Conservation (phyloP, 2,797 vertebrate species). For the Crax fasciolata region DNA sequence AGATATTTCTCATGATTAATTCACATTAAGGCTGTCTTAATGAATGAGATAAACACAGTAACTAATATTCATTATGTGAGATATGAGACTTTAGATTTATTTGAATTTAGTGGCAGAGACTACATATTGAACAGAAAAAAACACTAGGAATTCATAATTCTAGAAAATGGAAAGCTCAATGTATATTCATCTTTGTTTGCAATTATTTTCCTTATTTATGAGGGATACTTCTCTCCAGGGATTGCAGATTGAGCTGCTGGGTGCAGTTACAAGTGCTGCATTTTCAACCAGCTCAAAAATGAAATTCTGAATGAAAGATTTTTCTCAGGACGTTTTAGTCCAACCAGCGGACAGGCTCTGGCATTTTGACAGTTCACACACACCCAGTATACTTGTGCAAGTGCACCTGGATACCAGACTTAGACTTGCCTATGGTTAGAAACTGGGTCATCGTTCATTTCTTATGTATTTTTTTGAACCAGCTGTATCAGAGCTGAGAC, state of each 20-base stretch:
- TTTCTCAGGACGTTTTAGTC: neutral
- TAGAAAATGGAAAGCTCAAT: neutral
- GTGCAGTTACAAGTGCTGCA: neutral
- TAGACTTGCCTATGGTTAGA: neutral
- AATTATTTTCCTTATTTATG: neutral
- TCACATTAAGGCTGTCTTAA: neutral
- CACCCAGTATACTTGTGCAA: neutral
- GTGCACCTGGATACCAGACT: neutral
- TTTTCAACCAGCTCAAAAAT: neutral
- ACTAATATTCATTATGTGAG: slow-evolving; percentile 27
- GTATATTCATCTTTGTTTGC: neutral
- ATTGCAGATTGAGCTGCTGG: neutral
- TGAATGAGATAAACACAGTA: slow-evolving; percentile 39
- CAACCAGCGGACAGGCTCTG: neutral
- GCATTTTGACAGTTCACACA: neutral
- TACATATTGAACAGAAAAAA: neutral
- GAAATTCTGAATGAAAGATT: neutral
- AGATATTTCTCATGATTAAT: neutral
- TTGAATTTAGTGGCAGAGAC: neutral
- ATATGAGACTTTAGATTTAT: slow-evolving; percentile 11
- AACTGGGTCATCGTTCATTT: neutral
- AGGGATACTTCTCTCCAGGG: neutral
- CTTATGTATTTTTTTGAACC: neutral
- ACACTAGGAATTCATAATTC: neutral
- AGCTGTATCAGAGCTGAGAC: neutral